Evolutionary conservation across 2,113 vertebrate genomes (phyloP).

Genomic region (Dermatemys mawii): DNA sequence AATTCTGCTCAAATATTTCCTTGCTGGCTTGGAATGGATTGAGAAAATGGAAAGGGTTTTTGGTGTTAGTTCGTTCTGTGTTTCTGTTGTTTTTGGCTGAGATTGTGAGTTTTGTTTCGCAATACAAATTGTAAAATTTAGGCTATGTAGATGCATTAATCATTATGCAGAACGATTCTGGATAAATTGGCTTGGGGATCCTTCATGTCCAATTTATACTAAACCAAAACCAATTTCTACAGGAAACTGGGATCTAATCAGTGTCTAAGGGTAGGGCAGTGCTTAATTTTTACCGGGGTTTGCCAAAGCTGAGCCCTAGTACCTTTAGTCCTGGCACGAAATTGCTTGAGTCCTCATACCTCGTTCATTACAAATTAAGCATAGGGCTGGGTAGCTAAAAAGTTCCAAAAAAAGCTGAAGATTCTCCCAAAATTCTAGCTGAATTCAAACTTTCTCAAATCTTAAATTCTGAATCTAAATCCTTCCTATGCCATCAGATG

Average conservation of each 20-base stretch:
- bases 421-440: neutral
- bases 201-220: neutral
- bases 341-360: too few relatives aligned
- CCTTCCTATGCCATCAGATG: too few relatives aligned
- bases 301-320: too few relatives aligned
- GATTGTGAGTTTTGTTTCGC: neutral
- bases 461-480: too few relatives aligned
- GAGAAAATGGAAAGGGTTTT: neutral
- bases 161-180: neutral
- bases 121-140: neutral
- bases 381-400: neutral
- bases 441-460: neutral
- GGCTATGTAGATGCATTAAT: neutral
- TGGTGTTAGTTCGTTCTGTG: neutral
- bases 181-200: neutral
- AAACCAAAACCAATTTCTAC: fast-evolving
- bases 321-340: too few relatives aligned
- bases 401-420: neutral
- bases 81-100: neutral
- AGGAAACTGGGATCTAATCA: neutral
- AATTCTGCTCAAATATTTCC: neutral
- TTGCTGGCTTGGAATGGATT: neutral
- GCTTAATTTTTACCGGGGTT: too few relatives aligned
- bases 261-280: neutral
- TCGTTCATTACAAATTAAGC: too few relatives aligned